Conservation (phyloP, 2,113 vertebrate genomes). For the Python bivittatus region DNA sequence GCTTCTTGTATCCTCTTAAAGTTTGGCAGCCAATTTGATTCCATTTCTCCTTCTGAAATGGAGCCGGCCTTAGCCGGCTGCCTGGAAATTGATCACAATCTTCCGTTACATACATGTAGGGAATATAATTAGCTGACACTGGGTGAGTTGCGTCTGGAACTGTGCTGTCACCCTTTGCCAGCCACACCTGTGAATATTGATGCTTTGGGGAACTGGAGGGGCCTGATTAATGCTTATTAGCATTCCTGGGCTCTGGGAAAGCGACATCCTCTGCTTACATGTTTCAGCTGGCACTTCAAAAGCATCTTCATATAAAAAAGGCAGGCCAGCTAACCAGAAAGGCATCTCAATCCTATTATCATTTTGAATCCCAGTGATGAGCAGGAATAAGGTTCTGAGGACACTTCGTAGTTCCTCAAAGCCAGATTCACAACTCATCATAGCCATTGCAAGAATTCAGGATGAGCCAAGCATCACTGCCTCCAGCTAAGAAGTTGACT, state of each 20-base stretch:
- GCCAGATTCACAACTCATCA: not conserved
- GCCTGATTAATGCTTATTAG: not conserved
- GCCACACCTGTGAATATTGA: not conserved
- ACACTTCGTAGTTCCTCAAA: not conserved
- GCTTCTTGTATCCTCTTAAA: not conserved
- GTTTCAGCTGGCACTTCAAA: constrained; percentile 1
- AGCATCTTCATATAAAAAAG: not conserved
- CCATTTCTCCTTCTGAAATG: not conserved
- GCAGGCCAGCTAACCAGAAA: not conserved
- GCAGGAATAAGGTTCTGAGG: not conserved
- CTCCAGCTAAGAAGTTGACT: not conserved
- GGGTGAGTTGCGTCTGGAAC: not conserved
- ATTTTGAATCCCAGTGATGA: not conserved
- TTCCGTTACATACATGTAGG: not conserved
- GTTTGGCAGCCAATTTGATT: not conserved
- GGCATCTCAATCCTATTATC: not conserved
- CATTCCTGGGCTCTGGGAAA: not conserved
- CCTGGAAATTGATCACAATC: not conserved
- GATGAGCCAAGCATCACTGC: not conserved
- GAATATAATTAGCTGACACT: not conserved
- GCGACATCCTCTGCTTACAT: not conserved
- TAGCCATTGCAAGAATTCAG: not conserved
- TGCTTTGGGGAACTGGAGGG: not conserved
- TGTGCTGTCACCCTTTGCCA: not conserved
- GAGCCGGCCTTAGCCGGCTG: not conserved